These are phyloP conservation scores for Babyrousa celebensis DNA, from an alignment of 2,797 vertebrate genomes.

Conservation along the genomic window DNA sequence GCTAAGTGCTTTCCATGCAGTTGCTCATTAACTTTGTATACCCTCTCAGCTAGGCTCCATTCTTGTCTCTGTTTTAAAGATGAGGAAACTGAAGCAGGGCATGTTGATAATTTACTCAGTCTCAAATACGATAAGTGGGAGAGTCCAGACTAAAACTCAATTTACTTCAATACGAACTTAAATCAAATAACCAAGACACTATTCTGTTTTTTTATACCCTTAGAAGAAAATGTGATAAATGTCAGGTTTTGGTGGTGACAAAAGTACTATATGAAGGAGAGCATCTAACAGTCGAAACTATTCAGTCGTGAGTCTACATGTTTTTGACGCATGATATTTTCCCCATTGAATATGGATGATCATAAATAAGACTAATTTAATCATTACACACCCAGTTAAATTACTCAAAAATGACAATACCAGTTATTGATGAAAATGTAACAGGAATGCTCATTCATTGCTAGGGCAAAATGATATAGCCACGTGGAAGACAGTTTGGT, in stretches of 20 bases:
- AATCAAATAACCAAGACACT: not conserved
- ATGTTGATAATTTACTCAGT: not conserved
- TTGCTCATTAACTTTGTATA: conserved; percentile 2
- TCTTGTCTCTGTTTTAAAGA: conserved; percentile 22
- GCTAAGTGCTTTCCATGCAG: not conserved
- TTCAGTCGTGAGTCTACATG: not conserved
- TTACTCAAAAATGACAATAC: not conserved
- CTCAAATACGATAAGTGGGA: not conserved
- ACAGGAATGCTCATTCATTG: not conserved
- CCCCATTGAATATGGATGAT: not conserved
- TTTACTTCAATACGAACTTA: conserved; percentile 18
- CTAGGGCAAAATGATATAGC: not conserved
- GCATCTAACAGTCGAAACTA: not conserved
- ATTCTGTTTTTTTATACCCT: not conserved
- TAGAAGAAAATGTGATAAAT: conserved; percentile 19
- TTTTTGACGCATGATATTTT: not conserved
- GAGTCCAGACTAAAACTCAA: not conserved
- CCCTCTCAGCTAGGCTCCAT: not conserved
- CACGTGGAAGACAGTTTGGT: not conserved
- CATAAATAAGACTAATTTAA: not conserved
- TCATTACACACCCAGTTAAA: not conserved
- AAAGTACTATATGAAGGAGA: conserved; percentile 3
- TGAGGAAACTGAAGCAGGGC: not conserved
- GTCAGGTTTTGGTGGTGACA: not conserved
- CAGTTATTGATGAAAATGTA: not conserved